Evolutionary conservation across 2,797 vertebrate genomes (phyloP), one percentile per base, ranked within the genome.

Genomic region (Gobionotothen gibberifrons): DNA sequence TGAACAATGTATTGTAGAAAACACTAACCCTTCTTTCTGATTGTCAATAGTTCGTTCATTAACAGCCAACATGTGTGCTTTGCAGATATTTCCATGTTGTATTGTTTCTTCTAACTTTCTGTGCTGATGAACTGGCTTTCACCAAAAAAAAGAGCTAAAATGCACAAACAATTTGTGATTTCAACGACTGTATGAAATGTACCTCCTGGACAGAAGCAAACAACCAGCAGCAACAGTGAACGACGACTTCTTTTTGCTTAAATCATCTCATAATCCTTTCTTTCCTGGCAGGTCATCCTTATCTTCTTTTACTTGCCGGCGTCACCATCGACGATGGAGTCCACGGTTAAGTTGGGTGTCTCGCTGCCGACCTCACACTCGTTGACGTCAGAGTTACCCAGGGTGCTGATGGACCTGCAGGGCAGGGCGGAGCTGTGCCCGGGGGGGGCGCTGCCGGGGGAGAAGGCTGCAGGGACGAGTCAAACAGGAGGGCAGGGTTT

Each of bases 341-440:
- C 83, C 46, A 95, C 91, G 0, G 90, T 65, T 87, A 96, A 97
- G 88, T 14, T 88, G 81, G 89, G 82, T 4, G 91, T 64, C 81
- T 96, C 95, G 0, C 89, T 65, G 9, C 81, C 55, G 21, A 88
- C 83, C 52, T 96, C 95, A 7, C 94, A 95, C 63, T 97, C 95
- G 56, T 96, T 97, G 83, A 90, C 93, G 22, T 95, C 95, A 0
- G 83, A 84, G 88, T 81, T 91, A 40, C 93, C 87, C 58, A 95
- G 90, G 63, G 95, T 93, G 89, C 84, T 92, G 94, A 93, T 93
- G 88, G 96, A 94, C 83, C 95, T 87, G 83, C 93, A 95, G 82
- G 93, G 93, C 91, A 96, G 72, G 89, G 93, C 82, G 40, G 95
- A 93, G 88, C 96, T 93, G 48, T 96, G 96, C 82, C 90, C 93